Base-by-base conservation (phyloP, 2,797 vertebrate species). In the Notolabrus celidotus region DNA sequence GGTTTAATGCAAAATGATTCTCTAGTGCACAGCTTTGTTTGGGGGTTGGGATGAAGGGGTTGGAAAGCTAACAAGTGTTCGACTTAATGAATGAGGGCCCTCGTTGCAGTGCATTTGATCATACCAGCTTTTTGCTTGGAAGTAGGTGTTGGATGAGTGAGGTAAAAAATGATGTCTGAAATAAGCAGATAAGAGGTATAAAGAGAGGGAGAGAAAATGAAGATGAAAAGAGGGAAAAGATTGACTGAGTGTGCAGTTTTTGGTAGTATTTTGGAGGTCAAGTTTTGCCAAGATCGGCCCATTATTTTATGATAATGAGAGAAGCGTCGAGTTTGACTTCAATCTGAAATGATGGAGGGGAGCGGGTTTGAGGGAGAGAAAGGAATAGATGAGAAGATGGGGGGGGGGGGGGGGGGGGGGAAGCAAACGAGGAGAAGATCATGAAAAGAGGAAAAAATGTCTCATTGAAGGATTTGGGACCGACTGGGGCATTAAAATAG, bases 301-400 rank as follows among this genome's bases (percentile, higher is more conserved):
- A 89, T 93, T 94, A 93, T 93, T 91, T 94, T 90, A 94, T 91
- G 92, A 92, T 93, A 94, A 94, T 92, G 84, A 93, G 85, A 73
- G 81, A 89, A 89, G 74, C 16, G 46, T 58, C 42, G 53, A 79
- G 56, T 81, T 77, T 84, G 68, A 89, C 76, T 89, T 74, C 50
- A 80, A 62, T 86, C 66, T 73, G 25, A 87, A 65, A 38, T 27
- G 65, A 88, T 58, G 74, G 71, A 86, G 53, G 80, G 36, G 39
- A 61, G 23, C 49, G 0, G 20, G n/a, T 41, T 67, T 71, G 8
- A 31, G 57, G 45, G 49, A 56, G 33, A 67, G 25, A 52, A 41
- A 23, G n/a, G 22, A 20, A 11, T 4, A 42, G 57, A 73, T 57
- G 56, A 63, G 46, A 39, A 50, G 58, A 72, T 46, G 66, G 67